These are phyloP conservation scores for Harpagifer antarcticus DNA, from an alignment of 2,797 vertebrate genomes.

Conservation along the genomic window DNA sequence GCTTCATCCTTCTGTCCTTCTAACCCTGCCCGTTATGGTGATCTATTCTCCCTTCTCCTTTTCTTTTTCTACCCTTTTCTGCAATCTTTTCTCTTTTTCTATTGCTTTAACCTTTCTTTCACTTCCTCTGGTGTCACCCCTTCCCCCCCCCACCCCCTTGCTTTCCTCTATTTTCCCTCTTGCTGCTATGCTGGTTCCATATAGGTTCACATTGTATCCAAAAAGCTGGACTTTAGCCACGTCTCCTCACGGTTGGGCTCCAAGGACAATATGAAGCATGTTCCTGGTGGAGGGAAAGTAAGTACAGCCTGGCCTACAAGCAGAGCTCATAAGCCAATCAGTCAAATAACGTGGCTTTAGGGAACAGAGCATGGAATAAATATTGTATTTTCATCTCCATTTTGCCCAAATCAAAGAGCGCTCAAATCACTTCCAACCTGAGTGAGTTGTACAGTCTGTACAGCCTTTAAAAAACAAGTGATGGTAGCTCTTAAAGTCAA, in stretches of 20 bases:
- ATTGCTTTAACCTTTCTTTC: constrained; percentile 34
- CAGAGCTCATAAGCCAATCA: constrained; percentile 20
- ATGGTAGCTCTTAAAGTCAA: not conserved
- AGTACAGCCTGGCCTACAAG: constrained; percentile 78
- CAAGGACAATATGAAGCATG: constrained; percentile 99
- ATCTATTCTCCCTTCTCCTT: constrained; percentile 63
- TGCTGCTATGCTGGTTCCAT: constrained; percentile 88
- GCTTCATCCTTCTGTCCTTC: constrained; percentile 45
- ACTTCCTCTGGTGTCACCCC: constrained; percentile 19
- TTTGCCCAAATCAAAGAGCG: not conserved
- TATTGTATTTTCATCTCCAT: not conserved
- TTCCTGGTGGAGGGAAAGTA: constrained; percentile 99
- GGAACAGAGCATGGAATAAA: constrained; percentile 11
- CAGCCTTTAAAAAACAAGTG: not conserved
- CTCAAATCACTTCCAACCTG: not conserved
- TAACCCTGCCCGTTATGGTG: constrained; percentile 53
- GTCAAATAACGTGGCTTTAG: not conserved
- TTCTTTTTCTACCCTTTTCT: constrained; percentile 5
- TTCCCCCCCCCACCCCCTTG: constrained; percentile 60
- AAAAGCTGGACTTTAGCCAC: constrained; percentile 99
- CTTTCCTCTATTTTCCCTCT: constrained; percentile 45
- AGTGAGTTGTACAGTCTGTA: not conserved
- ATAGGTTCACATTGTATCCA: constrained; percentile 99
- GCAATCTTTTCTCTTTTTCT: not conserved
- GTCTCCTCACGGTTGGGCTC: constrained; percentile 98